phyloP scores from a whole-genome alignment of 2,113 vertebrate species.

The Procavia capensis region DNA sequence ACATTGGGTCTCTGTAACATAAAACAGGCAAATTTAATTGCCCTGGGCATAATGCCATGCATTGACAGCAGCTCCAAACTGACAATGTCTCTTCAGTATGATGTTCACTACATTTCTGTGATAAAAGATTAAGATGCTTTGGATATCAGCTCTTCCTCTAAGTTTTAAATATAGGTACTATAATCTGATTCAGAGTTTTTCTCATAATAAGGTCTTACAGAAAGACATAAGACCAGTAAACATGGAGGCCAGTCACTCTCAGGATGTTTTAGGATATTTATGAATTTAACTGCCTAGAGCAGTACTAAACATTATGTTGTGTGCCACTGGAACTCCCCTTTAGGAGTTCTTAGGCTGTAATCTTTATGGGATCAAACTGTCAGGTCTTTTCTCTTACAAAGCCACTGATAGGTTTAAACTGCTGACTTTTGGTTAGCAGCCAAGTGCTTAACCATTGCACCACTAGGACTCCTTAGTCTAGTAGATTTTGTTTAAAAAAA shows the following conservation, averaged over 20 bases:
- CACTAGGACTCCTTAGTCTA: too few relatives aligned
- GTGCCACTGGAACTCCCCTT: not conserved
- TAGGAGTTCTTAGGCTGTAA: not conserved
- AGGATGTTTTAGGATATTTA: not conserved
- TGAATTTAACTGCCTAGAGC: not conserved
- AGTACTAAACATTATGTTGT: not conserved
- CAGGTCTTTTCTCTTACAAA: not conserved
- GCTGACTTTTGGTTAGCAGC: too few relatives aligned
- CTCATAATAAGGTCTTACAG: not conserved
- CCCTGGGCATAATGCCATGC: not conserved
- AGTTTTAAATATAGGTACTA: slow-evolving; percentile 53
- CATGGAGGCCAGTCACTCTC: not conserved
- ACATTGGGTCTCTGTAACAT: slow-evolving; percentile 71
- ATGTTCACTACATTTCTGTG: slow-evolving; percentile 42
- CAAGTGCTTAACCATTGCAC: too few relatives aligned
- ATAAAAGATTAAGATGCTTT: slow-evolving; percentile 16
- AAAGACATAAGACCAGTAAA: not conserved
- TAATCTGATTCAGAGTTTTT: slow-evolving; percentile 24
- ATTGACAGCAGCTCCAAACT: slow-evolving; percentile 13
- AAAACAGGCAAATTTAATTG: slow-evolving; percentile 74
- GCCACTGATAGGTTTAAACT: too few relatives aligned
- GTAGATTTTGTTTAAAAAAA: too few relatives aligned
- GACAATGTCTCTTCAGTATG: not conserved
- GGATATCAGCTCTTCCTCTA: not conserved
- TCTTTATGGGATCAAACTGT: not conserved